Conservation (phyloP, 2,888 invertebrate genomes). For the Acanthosepion esculentum region DNA sequence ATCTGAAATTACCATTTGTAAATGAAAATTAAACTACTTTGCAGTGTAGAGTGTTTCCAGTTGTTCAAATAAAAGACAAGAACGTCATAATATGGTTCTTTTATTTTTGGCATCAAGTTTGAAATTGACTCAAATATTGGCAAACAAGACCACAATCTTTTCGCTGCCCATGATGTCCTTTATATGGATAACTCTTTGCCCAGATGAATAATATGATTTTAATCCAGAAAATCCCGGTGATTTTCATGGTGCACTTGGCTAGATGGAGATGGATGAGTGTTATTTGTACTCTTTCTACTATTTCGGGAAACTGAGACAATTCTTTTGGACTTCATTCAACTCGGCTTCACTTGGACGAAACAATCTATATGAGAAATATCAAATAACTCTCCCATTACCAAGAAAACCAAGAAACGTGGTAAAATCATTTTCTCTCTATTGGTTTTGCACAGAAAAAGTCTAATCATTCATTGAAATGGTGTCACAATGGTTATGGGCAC, state of each 20-base stretch:
- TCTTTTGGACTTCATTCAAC: slow-evolving; percentile 33
- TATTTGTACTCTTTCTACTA: slow-evolving; percentile 4
- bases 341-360: background rate
- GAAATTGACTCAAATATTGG: slow-evolving; percentile 18
- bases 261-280: background rate
- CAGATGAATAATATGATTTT: slow-evolving; percentile 22
- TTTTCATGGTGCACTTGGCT: slow-evolving; percentile 18
- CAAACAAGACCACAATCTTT: background rate
- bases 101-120: background rate
- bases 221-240: slow-evolving; percentile 9
- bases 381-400: background rate
- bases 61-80: background rate
- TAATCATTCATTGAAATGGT: too few relatives aligned
- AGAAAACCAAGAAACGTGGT: background rate
- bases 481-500: too few relatives aligned
- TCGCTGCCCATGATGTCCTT: background rate
- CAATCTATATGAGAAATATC: background rate
- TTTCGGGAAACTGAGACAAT: slow-evolving; percentile 3
- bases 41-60: background rate
- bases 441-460: too few relatives aligned
- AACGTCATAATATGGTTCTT: background rate
- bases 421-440: background rate
- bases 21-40: too few relatives aligned
- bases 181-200: background rate
- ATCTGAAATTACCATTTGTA: too few relatives aligned